Percentiles rank a stretch among this genome's conserved stretches.
phyloP scores from a whole-genome alignment of 2,113 vertebrate genomes.

The Oxygymnocypris stewartii region DNA sequence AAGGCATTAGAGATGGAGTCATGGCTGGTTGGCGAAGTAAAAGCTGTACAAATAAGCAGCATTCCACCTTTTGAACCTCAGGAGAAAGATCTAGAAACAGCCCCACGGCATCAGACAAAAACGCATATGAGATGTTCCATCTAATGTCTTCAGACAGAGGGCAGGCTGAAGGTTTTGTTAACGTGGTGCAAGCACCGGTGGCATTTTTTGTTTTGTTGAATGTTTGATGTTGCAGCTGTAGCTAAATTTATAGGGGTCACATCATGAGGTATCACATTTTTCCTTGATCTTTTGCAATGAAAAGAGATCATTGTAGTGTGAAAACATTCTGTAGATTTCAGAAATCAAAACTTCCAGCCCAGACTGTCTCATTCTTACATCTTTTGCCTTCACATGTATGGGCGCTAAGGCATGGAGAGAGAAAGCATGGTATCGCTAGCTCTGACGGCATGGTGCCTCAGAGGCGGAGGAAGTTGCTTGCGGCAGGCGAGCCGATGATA shows the following conservation, averaged over 20 bases:
- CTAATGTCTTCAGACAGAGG: neutral
- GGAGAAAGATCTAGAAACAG: neutral
- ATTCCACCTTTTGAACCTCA: slow-evolving; percentile 10
- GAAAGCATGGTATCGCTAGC: neutral
- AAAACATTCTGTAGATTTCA: neutral
- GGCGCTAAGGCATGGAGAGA: neutral
- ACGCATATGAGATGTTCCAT: neutral
- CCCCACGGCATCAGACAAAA: neutral
- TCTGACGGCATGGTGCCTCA: neutral
- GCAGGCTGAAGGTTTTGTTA: neutral
- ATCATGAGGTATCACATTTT: neutral
- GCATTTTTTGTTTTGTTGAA: neutral
- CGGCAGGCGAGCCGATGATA: slow-evolving; percentile 13
- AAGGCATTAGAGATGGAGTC: neutral
- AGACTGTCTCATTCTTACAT: neutral
- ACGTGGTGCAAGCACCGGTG: neutral
- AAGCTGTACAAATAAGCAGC: neutral
- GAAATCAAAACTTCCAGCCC: neutral
- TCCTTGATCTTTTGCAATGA: neutral
- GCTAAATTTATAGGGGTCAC: neutral
- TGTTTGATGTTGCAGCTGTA: neutral
- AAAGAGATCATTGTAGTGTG: neutral
- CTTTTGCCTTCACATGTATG: neutral
- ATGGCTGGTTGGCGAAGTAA: slow-evolving; percentile 7
- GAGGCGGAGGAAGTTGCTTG: neutral